Evolutionary conservation across 2,797 vertebrate species (phyloP).

Genomic region (Gadopsis bispinosus): DNA sequence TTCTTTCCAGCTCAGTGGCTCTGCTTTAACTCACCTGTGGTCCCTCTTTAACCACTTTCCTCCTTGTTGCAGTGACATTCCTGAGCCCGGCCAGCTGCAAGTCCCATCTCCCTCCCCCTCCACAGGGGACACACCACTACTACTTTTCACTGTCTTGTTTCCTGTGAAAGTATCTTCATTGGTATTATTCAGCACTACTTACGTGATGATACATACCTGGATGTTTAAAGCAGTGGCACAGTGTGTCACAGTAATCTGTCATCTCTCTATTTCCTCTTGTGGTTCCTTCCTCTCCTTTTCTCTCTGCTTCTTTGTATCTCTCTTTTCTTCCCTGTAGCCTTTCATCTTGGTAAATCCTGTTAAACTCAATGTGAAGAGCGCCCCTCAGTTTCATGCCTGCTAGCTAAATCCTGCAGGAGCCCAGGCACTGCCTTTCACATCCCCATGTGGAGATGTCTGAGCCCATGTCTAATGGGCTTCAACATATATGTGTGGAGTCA

Average conservation of each 20-base stretch:
- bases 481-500: slow-evolving; percentile 48
- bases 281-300: slow-evolving; percentile 22
- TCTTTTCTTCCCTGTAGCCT: slow-evolving; percentile 62
- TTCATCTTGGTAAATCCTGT: slow-evolving; percentile 81
- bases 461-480: slow-evolving; percentile 62
- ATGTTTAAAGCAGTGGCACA: slow-evolving; percentile 3
- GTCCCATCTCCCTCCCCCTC: slow-evolving; percentile 37
- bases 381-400: slow-evolving; percentile 63
- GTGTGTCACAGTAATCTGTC: slow-evolving; percentile 32
- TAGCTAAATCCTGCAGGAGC: slow-evolving; percentile 64
- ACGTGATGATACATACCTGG: slow-evolving; percentile 16
- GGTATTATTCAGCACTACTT: slow-evolving; percentile 31
- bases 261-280: slow-evolving; percentile 22
- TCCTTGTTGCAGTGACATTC: slow-evolving; percentile 48
- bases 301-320: slow-evolving; percentile 38
- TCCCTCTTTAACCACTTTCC: slow-evolving; percentile 55
- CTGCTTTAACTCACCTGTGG: slow-evolving; percentile 69
- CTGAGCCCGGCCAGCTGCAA: slow-evolving; percentile 9
- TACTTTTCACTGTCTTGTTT: slow-evolving; percentile 19
- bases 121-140: slow-evolving; percentile 25
- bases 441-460: slow-evolving; percentile 60
- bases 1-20: slow-evolving; percentile 69
- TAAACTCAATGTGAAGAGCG: slow-evolving; percentile 70
- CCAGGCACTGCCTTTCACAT: slow-evolving; percentile 50
- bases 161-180: slow-evolving; percentile 23